Evolutionary conservation across 2,888 invertebrate genomes (phyloP).

Genomic region (Drosophila yooni): DNA sequence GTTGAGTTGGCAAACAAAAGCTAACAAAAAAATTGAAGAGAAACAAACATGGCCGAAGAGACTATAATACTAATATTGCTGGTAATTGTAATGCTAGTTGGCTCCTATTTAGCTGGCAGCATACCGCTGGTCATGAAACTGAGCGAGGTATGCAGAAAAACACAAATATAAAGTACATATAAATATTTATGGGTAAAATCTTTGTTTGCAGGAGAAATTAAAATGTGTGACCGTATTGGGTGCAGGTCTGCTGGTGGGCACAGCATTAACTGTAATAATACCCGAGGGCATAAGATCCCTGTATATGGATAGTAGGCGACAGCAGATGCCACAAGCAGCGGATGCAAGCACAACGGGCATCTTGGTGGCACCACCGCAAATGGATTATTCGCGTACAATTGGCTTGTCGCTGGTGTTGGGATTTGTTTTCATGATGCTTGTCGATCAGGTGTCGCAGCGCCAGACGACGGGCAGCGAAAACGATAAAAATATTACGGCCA

Average conservation of each 20-base stretch:
- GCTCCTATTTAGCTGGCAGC: constrained; percentile 97
- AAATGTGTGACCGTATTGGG: constrained; percentile 97
- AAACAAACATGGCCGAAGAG: constrained; percentile 87
- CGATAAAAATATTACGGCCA: constrained; percentile 95
- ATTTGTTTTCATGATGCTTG: constrained; percentile 98
- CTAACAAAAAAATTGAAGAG: background rate
- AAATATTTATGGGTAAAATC: background rate
- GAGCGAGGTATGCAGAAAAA: constrained; percentile 91
- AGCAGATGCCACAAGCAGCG: background rate
- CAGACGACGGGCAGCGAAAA: constrained; percentile 86
- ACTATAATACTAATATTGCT: constrained; percentile 92
- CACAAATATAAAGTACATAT: background rate
- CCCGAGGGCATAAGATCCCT: constrained; percentile 98
- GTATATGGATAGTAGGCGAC: constrained; percentile 85
- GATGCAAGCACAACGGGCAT: background rate
- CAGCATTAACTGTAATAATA: constrained; percentile 98
- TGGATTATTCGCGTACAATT: constrained; percentile 87
- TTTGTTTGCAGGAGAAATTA: constrained; percentile 92
- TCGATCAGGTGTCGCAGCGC: constrained; percentile 92
- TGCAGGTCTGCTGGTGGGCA: constrained; percentile 98
- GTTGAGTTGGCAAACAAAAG: constrained; percentile 58
- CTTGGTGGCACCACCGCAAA: background rate
- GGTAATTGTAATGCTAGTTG: constrained; percentile 96
- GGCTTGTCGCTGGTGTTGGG: constrained; percentile 96
- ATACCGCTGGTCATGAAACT: constrained; percentile 97